Conservation (phyloP, 2,888 invertebrate genomes). For the Stenoptilia bipunctidactyla region DNA sequence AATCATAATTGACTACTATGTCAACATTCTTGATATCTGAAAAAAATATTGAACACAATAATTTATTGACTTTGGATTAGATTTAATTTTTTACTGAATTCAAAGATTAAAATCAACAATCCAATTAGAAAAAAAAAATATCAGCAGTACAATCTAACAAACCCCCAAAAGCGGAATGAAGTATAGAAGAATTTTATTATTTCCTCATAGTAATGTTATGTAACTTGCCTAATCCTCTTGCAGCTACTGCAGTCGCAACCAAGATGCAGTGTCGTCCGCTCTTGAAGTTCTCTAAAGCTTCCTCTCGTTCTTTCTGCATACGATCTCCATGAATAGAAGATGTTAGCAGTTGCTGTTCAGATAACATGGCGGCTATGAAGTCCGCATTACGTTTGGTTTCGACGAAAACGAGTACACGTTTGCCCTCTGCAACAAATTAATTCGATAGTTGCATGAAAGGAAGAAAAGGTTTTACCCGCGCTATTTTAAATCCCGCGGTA, state of each 20-base stretch:
- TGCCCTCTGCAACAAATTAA: constrained; percentile 31
- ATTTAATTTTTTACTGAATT: too few relatives aligned
- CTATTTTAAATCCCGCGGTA: too few relatives aligned
- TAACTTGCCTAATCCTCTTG: constrained; percentile 84
- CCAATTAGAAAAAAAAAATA: too few relatives aligned
- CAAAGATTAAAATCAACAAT: too few relatives aligned
- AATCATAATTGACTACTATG: constrained; percentile 93
- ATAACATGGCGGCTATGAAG: constrained; percentile 86
- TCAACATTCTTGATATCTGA: constrained; percentile 87
- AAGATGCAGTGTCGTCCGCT: constrained; percentile 81
- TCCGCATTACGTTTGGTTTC: constrained; percentile 92
- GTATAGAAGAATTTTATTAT: too few relatives aligned
- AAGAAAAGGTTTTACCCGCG: too few relatives aligned
- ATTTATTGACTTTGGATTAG: too few relatives aligned
- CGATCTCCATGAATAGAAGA: constrained; percentile 99
- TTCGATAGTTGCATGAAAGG: too few relatives aligned
- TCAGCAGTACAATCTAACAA: too few relatives aligned
- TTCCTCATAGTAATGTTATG: too few relatives aligned
- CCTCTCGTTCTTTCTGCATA: constrained; percentile 94
- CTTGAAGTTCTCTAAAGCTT: constrained; percentile 92
- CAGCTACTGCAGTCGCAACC: constrained; percentile 96
- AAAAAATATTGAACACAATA: too few relatives aligned
- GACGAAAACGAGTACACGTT: constrained; percentile 87
- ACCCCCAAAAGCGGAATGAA: too few relatives aligned
- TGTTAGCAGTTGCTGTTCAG: constrained; percentile 85